phyloP scores from a whole-genome alignment of 2,113 vertebrate genomes.

The Genyomyrus donnyi region DNA sequence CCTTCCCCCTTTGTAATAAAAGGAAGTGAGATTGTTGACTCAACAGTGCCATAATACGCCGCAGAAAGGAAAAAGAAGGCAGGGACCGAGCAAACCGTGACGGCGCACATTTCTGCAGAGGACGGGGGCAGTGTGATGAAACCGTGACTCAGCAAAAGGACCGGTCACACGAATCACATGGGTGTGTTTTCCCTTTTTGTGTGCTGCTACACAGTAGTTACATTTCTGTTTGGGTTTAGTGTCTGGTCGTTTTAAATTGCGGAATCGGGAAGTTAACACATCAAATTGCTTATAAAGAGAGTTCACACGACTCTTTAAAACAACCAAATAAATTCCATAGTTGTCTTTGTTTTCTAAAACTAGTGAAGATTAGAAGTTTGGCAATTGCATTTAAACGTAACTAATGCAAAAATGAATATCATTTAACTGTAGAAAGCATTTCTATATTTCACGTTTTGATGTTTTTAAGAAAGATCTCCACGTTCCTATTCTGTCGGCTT shows the following conservation, averaged over 20 bases:
- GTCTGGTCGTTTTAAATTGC: background rate
- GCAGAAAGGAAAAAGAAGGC: background rate
- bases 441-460: background rate
- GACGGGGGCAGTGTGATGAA: background rate
- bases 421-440: background rate
- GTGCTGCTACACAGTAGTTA: background rate
- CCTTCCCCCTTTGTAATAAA: constrained; percentile 26
- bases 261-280: background rate
- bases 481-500: background rate
- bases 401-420: background rate
- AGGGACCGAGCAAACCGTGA: background rate
- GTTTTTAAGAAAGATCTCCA: background rate
- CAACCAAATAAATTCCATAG: background rate
- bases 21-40: constrained; percentile 35
- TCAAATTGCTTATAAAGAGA: background rate
- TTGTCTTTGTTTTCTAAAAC: background rate
- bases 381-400: background rate
- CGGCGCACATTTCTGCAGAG: constrained; percentile 16
- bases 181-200: background rate
- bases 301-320: background rate
- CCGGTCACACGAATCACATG: background rate
- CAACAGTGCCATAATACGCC: background rate
- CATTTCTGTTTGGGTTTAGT: background rate
- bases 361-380: background rate
- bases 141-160: constrained; percentile 7